Conservation (phyloP, 2,113 vertebrate genomes). For the Pedionomus torquatus region DNA sequence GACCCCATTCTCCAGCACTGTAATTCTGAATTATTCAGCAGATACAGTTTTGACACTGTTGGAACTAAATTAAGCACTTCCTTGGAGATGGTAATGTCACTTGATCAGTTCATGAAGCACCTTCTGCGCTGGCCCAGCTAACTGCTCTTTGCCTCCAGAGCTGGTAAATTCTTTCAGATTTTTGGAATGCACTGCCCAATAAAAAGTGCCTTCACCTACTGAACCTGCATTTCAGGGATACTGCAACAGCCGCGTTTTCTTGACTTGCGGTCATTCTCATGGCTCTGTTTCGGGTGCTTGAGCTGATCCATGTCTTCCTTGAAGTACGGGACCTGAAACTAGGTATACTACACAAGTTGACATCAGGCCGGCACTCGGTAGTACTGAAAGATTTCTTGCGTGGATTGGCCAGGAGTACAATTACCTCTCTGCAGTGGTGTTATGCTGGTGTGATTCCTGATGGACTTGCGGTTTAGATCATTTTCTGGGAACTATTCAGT, state of each 20-base stretch:
- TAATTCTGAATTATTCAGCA: background rate
- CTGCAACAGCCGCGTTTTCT: background rate
- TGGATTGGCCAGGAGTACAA: background rate
- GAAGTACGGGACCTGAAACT: background rate
- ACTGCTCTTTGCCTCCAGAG: background rate
- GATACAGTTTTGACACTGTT: background rate
- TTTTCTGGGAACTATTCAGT: rapidly evolving
- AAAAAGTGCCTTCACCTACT: background rate
- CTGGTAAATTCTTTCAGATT: background rate
- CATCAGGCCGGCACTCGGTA: background rate
- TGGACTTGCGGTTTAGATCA: background rate
- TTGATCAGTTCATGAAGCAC: rapidly evolving
- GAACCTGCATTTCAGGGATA: background rate
- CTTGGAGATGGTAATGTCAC: background rate
- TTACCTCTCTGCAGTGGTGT: background rate
- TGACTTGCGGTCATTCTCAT: background rate
- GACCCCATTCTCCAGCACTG: background rate
- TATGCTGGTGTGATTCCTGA: background rate
- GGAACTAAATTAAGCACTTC: background rate
- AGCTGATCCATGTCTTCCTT: background rate
- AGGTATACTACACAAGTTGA: rapidly evolving
- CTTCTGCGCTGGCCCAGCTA: background rate
- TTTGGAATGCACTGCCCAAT: background rate
- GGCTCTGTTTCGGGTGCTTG: background rate
- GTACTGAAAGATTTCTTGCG: background rate